phyloP scores from a whole-genome alignment of 1,140 invertebrate species.

The Aradophagus sp. region DNA sequence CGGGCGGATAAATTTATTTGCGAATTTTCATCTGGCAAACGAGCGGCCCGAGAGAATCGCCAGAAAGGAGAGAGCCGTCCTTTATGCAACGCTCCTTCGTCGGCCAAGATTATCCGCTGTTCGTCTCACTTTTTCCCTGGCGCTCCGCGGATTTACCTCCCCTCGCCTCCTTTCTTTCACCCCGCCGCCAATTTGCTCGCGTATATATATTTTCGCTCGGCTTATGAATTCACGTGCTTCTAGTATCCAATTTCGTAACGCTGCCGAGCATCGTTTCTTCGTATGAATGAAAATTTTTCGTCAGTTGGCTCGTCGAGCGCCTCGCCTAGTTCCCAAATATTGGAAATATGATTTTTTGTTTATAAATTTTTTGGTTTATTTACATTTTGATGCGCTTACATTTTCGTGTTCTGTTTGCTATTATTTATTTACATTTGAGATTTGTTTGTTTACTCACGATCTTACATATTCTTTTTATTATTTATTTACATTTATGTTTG shows the following conservation, averaged over 20 bases:
- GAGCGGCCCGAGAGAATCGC: slow-evolving; percentile 40
- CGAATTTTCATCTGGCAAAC: slow-evolving; percentile 51
- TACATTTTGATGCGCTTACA: no score
- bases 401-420: no score
- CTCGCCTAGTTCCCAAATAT: no score
- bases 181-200: slow-evolving; percentile 37
- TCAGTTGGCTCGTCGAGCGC: slow-evolving; percentile 3
- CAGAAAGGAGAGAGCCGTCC: slow-evolving; percentile 62
- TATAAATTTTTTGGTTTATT: no score
- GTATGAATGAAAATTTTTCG: slow-evolving; percentile 34
- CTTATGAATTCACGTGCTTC: slow-evolving; percentile 55
- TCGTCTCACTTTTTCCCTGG: slow-evolving; percentile 48
- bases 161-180: slow-evolving; percentile 19
- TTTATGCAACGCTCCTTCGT: slow-evolving; percentile 65
- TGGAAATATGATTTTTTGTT: no score
- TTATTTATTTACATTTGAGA: no score
- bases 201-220: slow-evolving; percentile 57
- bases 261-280: slow-evolving; percentile 54
- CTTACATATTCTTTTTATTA: no score
- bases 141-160: slow-evolving; percentile 25
- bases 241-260: slow-evolving; percentile 48
- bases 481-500: no score
- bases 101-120: slow-evolving; percentile 64
- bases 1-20: slow-evolving; percentile 53
- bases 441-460: no score